Evolutionary conservation across 2,888 invertebrate species (phyloP).

Genomic region (Prostheceraeus crozeri): DNA sequence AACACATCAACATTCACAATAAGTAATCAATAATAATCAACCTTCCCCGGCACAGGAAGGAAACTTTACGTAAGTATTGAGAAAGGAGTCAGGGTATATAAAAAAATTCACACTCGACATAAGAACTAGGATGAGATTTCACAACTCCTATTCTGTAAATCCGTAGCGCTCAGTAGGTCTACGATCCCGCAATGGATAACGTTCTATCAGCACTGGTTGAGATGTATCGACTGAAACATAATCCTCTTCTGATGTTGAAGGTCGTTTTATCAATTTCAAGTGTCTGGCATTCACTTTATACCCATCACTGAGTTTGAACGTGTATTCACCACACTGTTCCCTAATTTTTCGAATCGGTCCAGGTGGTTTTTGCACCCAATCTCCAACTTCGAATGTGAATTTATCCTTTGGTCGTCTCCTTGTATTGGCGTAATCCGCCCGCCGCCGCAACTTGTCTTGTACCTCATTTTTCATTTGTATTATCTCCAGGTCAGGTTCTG

Average conservation of each 20-base stretch:
- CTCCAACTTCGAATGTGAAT: conserved; percentile 9
- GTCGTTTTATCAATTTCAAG: conserved; percentile 24
- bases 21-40: too few relatives aligned
- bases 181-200: conserved; percentile 21
- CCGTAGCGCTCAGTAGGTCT: conserved; percentile 23
- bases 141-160: too few relatives aligned
- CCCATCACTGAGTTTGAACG: conserved; percentile 28
- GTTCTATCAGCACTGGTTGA: too few relatives aligned
- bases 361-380: conserved; percentile 1
- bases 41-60: too few relatives aligned
- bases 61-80: too few relatives aligned
- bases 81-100: too few relatives aligned
- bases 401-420: conserved; percentile 16
- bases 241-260: too few relatives aligned
- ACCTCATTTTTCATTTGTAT: conserved; percentile 9
- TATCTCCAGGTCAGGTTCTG: conserved; percentile 7
- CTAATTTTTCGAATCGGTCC: conserved; percentile 11
- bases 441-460: conserved; percentile 2
- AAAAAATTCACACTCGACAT: too few relatives aligned
- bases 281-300: conserved; percentile 21
- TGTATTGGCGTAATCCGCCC: conserved; percentile 25
- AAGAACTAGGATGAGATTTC: too few relatives aligned
- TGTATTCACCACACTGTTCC: conserved; percentile 18
- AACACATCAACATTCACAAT: too few relatives aligned
- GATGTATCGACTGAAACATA: conserved; percentile 7